phyloP scores from a whole-genome alignment of 2,888 invertebrate species.

The Dasysyrphus albostriatus region DNA sequence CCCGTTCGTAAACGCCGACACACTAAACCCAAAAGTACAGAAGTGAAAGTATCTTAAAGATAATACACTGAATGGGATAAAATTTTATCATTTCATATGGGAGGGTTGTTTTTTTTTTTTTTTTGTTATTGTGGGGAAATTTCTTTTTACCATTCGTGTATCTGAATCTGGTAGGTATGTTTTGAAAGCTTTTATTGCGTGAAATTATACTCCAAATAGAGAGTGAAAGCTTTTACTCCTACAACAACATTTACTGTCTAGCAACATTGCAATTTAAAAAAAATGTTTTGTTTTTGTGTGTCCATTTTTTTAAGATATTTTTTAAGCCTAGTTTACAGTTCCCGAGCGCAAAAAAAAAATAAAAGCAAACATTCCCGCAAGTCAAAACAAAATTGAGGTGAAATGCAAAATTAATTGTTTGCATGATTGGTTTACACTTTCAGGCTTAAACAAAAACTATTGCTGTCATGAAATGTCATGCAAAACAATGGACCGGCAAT shows the following conservation, averaged over 20 bases:
- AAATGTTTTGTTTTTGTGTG: background rate
- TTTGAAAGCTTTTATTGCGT: slow-evolving; percentile 50
- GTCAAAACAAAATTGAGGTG: too few relatives aligned
- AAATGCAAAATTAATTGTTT: too few relatives aligned
- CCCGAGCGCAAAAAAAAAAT: too few relatives aligned
- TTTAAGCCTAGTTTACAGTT: too few relatives aligned
- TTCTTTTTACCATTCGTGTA: slow-evolving; percentile 3
- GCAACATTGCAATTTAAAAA: slow-evolving; percentile 35
- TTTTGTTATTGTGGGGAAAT: slow-evolving; percentile 14
- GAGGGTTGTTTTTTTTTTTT: background rate
- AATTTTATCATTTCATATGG: slow-evolving; percentile 6
- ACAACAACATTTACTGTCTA: slow-evolving; percentile 18
- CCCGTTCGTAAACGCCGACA: slow-evolving; percentile 61
- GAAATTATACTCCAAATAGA: background rate
- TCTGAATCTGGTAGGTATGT: too few relatives aligned
- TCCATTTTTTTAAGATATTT: too few relatives aligned
- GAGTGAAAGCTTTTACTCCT: slow-evolving; percentile 28
- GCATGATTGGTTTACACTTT: too few relatives aligned
- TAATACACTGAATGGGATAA: slow-evolving; percentile 37
- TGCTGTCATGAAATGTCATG: too few relatives aligned
- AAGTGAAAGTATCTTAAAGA: slow-evolving; percentile 72
- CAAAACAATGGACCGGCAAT: too few relatives aligned
- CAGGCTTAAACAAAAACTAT: too few relatives aligned
- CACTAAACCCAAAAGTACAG: slow-evolving; percentile 58
- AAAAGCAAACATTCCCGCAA: too few relatives aligned